These are phyloP conservation scores for Rhyacichthys aspro DNA, from an alignment of 2,797 vertebrate genomes.

Conservation along the genomic window DNA sequence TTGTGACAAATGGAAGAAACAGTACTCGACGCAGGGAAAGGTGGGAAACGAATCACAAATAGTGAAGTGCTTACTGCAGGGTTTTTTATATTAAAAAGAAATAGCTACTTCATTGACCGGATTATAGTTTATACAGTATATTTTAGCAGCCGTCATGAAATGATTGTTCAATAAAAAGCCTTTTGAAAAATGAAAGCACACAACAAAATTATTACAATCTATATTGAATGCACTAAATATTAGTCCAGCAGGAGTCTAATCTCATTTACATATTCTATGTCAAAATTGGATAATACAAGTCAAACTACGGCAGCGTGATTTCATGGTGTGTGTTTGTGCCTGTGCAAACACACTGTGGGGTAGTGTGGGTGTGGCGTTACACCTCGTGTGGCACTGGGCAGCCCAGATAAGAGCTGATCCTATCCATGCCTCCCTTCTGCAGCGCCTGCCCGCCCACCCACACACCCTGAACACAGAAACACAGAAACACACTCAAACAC, in stretches of 20 bases:
- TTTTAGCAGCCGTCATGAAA: constrained; percentile 13
- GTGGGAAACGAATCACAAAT: not conserved
- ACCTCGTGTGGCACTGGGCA: constrained; percentile 85
- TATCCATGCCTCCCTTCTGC: constrained; percentile 78
- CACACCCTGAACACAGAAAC: constrained; percentile 51
- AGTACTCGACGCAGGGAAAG: not conserved
- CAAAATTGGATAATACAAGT: constrained; percentile 74
- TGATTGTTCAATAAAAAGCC: constrained; percentile 21
- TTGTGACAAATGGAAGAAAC: constrained; percentile 3
- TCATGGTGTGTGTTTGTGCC: constrained; percentile 51
- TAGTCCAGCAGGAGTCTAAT: constrained; percentile 44
- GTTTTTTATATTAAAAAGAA: too few relatives aligned
- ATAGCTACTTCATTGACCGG: constrained; percentile 23
- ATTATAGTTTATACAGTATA: constrained; percentile 31
- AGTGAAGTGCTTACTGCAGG: not conserved
- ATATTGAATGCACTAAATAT: constrained; percentile 55
- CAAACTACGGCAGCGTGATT: constrained; percentile 71
- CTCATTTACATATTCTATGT: constrained; percentile 67
- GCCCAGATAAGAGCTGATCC: constrained; percentile 85
- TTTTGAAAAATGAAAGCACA: constrained; percentile 31
- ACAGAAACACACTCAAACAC: constrained; percentile 35
- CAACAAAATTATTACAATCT: constrained; percentile 42
- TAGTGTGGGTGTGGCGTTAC: constrained; percentile 85
- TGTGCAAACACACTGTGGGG: constrained; percentile 82
- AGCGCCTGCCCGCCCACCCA: constrained; percentile 66